A percentile compares a stretch with the other conserved stretches of the same genome.
phyloP scores from a whole-genome alignment of 2,888 invertebrate species.

The Ptychoptera albimana region DNA sequence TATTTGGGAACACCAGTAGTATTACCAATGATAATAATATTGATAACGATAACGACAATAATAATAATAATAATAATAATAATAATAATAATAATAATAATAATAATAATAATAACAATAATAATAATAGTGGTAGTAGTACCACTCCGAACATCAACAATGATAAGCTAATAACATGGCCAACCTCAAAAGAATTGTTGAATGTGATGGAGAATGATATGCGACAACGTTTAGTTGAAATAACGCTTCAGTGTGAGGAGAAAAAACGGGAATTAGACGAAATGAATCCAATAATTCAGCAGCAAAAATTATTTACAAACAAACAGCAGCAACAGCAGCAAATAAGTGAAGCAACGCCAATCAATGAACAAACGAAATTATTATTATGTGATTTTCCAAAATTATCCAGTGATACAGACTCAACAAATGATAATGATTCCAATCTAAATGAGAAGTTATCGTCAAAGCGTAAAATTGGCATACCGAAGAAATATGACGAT shows the following conservation, averaged over 20 bases:
- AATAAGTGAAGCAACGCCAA: conserved; percentile 5
- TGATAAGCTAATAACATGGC: conserved; percentile 16
- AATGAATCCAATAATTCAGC: conserved; percentile 21
- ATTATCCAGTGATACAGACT: conserved; percentile 16
- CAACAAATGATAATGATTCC: conserved; percentile 15
- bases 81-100: too few relatives aligned
- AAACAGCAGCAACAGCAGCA: conserved; percentile 4
- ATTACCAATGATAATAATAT: too few relatives aligned
- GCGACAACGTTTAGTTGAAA: conserved; percentile 62
- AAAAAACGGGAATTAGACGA: conserved; percentile 69
- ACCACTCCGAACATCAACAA: too few relatives aligned
- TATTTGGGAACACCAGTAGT: conserved; percentile 2
- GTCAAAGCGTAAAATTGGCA: conserved; percentile 60
- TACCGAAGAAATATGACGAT: conserved; percentile 54
- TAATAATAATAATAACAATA: too few relatives aligned
- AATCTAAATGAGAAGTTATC: conserved; percentile 8
- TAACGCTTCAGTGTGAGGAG: conserved; percentile 67
- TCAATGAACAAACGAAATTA: background rate
- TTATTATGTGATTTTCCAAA: conserved; percentile 11
- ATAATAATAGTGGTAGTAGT: too few relatives aligned
- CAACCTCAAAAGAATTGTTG: conserved; percentile 42
- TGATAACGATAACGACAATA: too few relatives aligned
- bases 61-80: too few relatives aligned
- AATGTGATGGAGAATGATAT: conserved; percentile 67
- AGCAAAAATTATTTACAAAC: conserved; percentile 6